Conservation (phyloP, 2,888 invertebrate species). For the Drosophila prolongata region DNA sequence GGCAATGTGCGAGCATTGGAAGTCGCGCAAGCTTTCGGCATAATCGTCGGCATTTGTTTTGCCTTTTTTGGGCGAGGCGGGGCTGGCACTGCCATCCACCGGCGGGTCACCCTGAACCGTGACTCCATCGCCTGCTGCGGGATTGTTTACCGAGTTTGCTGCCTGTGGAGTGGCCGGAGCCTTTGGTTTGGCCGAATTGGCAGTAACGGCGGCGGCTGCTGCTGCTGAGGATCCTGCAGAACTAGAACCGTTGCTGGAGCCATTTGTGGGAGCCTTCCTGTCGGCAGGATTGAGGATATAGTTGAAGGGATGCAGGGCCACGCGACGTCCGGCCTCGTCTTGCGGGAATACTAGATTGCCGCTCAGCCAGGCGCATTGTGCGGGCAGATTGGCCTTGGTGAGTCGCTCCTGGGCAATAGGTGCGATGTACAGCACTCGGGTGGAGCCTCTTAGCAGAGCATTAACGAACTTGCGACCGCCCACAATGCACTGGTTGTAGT, state of each 20-base stretch:
- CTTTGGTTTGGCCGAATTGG: conserved; percentile 54
- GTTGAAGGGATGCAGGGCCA: conserved; percentile 88
- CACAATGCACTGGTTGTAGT: conserved; percentile 82
- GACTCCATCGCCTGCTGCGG: conserved; percentile 57
- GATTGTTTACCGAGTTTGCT: conserved; percentile 32
- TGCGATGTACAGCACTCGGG: conserved; percentile 91
- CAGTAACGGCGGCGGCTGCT: conserved; percentile 61
- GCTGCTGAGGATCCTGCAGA: conserved; percentile 32
- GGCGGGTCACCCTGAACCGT: conserved; percentile 44
- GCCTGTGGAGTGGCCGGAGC: conserved; percentile 37
- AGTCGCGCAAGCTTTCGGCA: conserved; percentile 93
- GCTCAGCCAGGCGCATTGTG: conserved; percentile 88
- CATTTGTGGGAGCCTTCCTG: conserved; percentile 66
- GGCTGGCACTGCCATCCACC: conserved; percentile 25
- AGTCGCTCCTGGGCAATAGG: conserved; percentile 93
- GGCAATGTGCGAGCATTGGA: conserved; percentile 92
- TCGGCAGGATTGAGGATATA: conserved; percentile 87
- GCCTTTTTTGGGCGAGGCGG: conserved; percentile 86
- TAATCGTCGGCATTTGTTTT: conserved; percentile 90
- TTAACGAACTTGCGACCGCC: conserved; percentile 91
- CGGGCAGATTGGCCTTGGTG: conserved; percentile 81
- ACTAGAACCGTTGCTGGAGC: conserved; percentile 45
- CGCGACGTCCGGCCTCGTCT: conserved; percentile 93
- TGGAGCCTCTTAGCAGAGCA: conserved; percentile 78
- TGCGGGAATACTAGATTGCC: conserved; percentile 92